Conservation (phyloP, 2,888 invertebrate species). For the Adela reaumurella region DNA sequence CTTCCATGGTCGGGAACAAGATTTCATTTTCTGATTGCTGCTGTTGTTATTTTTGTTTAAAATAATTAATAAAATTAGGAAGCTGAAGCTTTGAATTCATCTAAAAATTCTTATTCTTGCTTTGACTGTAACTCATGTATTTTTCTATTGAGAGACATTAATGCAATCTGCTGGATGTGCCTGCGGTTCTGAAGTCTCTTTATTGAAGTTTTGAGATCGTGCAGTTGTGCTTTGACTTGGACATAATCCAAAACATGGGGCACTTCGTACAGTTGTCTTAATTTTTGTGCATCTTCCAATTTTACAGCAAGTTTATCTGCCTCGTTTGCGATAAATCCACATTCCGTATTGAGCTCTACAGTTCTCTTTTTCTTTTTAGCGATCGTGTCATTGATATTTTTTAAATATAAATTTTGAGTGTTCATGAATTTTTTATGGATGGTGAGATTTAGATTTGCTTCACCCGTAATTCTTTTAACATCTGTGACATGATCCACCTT, state of each 20-base stretch:
- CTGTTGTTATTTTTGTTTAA: too few relatives aligned
- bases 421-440: conserved; percentile 55
- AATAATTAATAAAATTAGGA: background rate
- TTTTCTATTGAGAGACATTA: conserved; percentile 29
- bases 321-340: conserved; percentile 28
- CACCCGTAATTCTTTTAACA: conserved; percentile 57
- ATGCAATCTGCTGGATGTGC: conserved; percentile 34
- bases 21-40: too few relatives aligned
- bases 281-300: conserved; percentile 30
- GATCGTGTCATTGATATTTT: conserved; percentile 33
- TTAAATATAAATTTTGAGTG: conserved; percentile 43
- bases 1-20: too few relatives aligned
- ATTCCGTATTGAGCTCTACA: conserved; percentile 36
- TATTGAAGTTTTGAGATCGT: conserved; percentile 36
- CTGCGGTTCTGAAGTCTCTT: conserved; percentile 31
- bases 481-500: conserved; percentile 50
- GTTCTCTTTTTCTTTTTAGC: conserved; percentile 33
- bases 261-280: conserved; percentile 40
- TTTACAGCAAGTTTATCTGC: conserved; percentile 30
- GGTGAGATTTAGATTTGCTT: conserved; percentile 52
- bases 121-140: background rate
- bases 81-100: too few relatives aligned
- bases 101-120: background rate
- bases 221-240: conserved; percentile 41
- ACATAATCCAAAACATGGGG: conserved; percentile 60